These are phyloP conservation scores for Neopipo cinnamomea DNA, from an alignment of 2,113 vertebrate species.

Conservation along the genomic window DNA sequence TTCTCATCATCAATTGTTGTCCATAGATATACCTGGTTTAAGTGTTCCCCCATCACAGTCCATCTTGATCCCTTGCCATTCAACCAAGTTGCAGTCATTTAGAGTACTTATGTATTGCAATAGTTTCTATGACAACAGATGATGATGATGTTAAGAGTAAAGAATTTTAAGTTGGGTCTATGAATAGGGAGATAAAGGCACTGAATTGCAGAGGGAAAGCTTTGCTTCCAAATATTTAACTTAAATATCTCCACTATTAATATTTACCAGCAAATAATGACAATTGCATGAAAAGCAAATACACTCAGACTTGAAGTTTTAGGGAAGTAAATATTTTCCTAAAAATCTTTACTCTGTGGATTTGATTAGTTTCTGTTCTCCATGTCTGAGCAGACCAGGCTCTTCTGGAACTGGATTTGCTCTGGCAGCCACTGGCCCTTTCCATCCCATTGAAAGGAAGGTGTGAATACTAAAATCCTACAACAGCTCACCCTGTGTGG, in stretches of 20 bases:
- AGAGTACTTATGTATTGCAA: conserved; percentile 66
- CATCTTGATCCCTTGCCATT: conserved; percentile 65
- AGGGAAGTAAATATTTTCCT: neutral
- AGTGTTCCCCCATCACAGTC: conserved; percentile 39
- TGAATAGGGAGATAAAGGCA: conserved; percentile 65
- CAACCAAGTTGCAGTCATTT: conserved; percentile 69
- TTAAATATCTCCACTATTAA: neutral
- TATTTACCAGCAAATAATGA: conserved; percentile 19
- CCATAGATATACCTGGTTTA: conserved; percentile 15
- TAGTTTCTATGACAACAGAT: conserved; percentile 77
- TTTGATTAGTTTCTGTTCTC: neutral
- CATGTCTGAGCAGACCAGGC: neutral
- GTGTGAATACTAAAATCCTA: neutral
- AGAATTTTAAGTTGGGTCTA: conserved; percentile 67
- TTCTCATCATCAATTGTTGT: neutral
- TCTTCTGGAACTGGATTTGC: neutral
- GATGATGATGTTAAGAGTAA: conserved; percentile 72
- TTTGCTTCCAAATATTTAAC: conserved; percentile 25
- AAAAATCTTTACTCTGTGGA: neutral
- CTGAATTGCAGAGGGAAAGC: conserved; percentile 20
- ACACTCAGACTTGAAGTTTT: neutral
- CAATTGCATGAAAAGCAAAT: neutral
- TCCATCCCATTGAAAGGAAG: neutral
- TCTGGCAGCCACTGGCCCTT: neutral
- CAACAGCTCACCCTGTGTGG: neutral